A percentile compares a stretch with the other conserved stretches of the same genome.
phyloP scores from a whole-genome alignment of 2,888 invertebrate species.

The Tubulanus polymorphus region DNA sequence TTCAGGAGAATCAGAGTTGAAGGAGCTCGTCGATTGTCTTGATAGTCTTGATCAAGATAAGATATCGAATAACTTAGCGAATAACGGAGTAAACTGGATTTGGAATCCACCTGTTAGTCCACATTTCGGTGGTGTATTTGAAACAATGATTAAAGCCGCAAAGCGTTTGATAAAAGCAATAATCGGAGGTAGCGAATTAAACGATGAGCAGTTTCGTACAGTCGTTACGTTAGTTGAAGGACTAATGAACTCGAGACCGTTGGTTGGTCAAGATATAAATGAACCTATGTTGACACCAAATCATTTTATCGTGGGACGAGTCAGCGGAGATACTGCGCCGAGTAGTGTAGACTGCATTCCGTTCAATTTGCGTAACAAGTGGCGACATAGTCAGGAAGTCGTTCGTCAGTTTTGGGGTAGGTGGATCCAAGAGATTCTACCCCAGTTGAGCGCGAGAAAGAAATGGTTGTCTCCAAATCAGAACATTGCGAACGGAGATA shows the following conservation, averaged over 20 bases:
- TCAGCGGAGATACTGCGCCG: conserved; percentile 1
- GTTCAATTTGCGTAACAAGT: no score
- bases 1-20: conserved; percentile 14
- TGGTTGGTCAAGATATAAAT: conserved; percentile 15
- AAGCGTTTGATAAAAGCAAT: conserved; percentile 23
- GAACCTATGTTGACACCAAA: conserved; percentile 3
- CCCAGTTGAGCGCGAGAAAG: conserved; percentile 3
- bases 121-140: conserved; percentile 22
- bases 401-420: not conserved
- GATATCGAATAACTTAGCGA: no score
- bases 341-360: conserved; percentile 5
- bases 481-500: not conserved
- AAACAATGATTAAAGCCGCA: conserved; percentile 20
- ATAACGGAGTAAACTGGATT: conserved; percentile 19
- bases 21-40: not conserved
- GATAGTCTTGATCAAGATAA: not conserved
- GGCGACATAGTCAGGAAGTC: no score
- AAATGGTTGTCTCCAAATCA: not conserved
- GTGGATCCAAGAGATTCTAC: conserved; percentile 1
- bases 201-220: conserved; percentile 22
- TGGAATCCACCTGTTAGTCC: conserved; percentile 23
- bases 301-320: not conserved
- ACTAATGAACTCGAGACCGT: conserved; percentile 7
- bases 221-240: conserved; percentile 22
- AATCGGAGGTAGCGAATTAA: conserved; percentile 17